Evolutionary conservation across 2,797 vertebrate genomes (phyloP).

Genomic region (Threskiornis aethiopicus): DNA sequence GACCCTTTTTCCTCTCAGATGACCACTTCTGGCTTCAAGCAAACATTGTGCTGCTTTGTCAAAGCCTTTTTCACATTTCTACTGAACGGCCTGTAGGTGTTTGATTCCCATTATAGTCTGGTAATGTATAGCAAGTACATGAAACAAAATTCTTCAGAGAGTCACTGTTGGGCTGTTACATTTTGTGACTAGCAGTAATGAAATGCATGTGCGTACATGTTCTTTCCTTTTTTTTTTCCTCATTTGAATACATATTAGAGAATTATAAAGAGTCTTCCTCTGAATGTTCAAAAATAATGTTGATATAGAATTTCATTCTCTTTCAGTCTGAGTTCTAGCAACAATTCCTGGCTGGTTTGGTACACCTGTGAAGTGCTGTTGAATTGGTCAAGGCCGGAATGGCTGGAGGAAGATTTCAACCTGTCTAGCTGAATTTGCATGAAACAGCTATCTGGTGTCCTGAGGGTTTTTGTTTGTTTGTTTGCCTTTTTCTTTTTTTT

Average conservation of each 20-base stretch:
- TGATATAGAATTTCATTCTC: not conserved
- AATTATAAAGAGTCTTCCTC: not conserved
- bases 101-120: not conserved
- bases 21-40: not conserved
- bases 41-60: not conserved
- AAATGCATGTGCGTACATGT: not conserved
- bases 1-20: not conserved
- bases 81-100: not conserved
- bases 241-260: not conserved
- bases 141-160: not conserved
- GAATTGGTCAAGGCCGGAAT: not conserved
- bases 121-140: not conserved
- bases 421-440: not conserved
- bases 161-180: not conserved
- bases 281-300: not conserved
- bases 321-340: not conserved
- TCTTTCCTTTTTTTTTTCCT: not conserved
- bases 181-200: not conserved
- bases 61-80: not conserved
- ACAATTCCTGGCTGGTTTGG: not conserved
- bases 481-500: not conserved
- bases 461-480: not conserved
- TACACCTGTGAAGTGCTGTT: not conserved
- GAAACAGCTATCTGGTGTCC: not conserved
- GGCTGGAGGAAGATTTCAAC: not conserved